A percentile compares a stretch with the other conserved stretches of the same genome.
phyloP scores from a whole-genome alignment of 2,888 invertebrate genomes.

The Cinara cedri region DNA sequence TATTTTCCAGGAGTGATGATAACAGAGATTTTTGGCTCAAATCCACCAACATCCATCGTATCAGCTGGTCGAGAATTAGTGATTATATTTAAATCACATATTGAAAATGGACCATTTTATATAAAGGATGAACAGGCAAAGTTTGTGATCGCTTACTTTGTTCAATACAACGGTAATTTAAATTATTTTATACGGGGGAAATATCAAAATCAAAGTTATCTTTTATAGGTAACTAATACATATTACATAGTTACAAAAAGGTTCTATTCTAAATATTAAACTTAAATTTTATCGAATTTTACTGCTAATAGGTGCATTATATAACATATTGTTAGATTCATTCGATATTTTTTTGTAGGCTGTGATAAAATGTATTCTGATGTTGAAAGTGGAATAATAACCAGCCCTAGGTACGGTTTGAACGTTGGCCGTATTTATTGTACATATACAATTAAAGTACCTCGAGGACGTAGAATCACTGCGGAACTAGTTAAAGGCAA shows the following conservation, averaged over 20 bases:
- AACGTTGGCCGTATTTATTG: neutral
- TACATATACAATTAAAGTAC: neutral
- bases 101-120: neutral
- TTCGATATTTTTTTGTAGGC: neutral
- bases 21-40: conserved; percentile 9
- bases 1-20: conserved; percentile 5
- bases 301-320: too few relatives aligned
- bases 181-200: neutral
- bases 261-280: too few relatives aligned
- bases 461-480: conserved; percentile 22
- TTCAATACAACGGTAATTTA: conserved; percentile 23
- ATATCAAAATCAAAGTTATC: too few relatives aligned
- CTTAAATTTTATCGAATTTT: too few relatives aligned
- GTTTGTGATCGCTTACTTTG: neutral
- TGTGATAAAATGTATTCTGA: neutral
- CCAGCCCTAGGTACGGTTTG: neutral
- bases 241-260: too few relatives aligned
- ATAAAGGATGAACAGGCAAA: neutral
- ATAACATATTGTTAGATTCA: neutral
- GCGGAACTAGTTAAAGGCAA: conserved; percentile 14
- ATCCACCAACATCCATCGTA: neutral
- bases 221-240: too few relatives aligned
- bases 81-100: conserved; percentile 37
- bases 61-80: conserved; percentile 27
- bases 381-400: conserved; percentile 28